Evolutionary conservation across 1,140 invertebrate genomes (phyloP).

Genomic region (Diprion similis): DNA sequence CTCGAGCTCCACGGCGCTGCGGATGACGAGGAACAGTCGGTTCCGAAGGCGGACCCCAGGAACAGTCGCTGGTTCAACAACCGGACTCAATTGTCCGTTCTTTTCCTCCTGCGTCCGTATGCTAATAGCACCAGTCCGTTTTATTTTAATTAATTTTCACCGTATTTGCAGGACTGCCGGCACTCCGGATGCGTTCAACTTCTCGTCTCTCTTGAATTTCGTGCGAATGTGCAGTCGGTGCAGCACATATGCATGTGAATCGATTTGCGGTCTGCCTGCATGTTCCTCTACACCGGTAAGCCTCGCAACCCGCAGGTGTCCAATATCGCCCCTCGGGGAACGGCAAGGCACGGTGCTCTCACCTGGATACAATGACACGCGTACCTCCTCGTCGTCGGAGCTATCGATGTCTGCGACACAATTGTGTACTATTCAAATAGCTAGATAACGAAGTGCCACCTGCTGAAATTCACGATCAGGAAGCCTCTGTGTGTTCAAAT

Average conservation of each 20-base stretch:
- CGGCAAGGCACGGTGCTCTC: neutral
- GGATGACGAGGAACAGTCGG: neutral
- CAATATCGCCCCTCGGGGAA: neutral
- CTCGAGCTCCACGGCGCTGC: neutral
- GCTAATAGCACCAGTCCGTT: too few relatives aligned
- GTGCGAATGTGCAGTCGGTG: too few relatives aligned
- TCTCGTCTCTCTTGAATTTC: too few relatives aligned
- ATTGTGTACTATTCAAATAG: too few relatives aligned
- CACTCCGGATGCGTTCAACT: too few relatives aligned
- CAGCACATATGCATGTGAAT: too few relatives aligned
- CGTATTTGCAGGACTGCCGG: too few relatives aligned
- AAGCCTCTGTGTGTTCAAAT: too few relatives aligned
- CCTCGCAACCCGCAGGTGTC: neutral
- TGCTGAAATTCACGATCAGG: neutral
- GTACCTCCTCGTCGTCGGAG: neutral
- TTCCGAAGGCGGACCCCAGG: neutral
- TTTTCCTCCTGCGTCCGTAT: neutral
- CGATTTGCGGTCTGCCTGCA: too few relatives aligned
- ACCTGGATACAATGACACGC: conserved; percentile 4
- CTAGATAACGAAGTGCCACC: neutral
- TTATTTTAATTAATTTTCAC: too few relatives aligned
- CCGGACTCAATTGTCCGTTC: neutral
- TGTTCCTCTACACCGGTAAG: too few relatives aligned
- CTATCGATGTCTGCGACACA: too few relatives aligned
- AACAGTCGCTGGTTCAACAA: neutral